Base-by-base conservation (phyloP, 2,888 invertebrate genomes). In the Hylaea fasciaria region DNA sequence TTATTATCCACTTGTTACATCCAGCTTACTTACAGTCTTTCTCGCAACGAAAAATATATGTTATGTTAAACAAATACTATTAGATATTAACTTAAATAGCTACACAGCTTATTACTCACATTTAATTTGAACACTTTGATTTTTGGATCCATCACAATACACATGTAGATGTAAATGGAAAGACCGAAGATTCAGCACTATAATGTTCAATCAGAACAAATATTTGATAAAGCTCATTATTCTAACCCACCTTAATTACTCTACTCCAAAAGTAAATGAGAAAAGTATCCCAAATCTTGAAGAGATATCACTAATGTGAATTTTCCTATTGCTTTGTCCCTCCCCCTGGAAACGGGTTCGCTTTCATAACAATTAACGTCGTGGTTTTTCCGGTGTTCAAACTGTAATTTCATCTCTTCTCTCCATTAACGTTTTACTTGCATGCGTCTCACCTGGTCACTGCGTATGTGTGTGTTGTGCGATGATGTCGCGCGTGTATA, bases 331-430 rank as follows among this genome's bases (percentile, higher is more conserved):
- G 86, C 85, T 86, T 82, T 71, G 75, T 80, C 79, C 81, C 74
- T 65, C 76, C 73, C 79, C 78, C 77, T 73, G 74, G 80, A 82
- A 82, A 76, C 78, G 82, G 89, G 88, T 83, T 80, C 73, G 86
- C 88, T 89, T 86, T 86, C 85, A 87, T 86, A 81, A 86, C 82
- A 49, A 40, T 80, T 78, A 83, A 83, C 78, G 78, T 83, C 80
- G 77, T 81, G 87, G 85, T 85, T 80, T 87, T 86, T 83, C 61
- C 74, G 85, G 83, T 86, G 78, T 83, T 83, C 77, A 73, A 77
- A 70, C 73, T 79, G 2, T 29, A 76, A 73, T 74, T 78, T 81
- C 81, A 82, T 79, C 71, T 44, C 32, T 47, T 8, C 77, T 66
- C 70, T 73, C 71, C 77, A 77, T 81, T 80, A 81, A 80, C 81